Evolutionary conservation across 92 coral and sea anemone genomes (phyloP).

Genomic region (Chrysogorgia sp.): DNA sequence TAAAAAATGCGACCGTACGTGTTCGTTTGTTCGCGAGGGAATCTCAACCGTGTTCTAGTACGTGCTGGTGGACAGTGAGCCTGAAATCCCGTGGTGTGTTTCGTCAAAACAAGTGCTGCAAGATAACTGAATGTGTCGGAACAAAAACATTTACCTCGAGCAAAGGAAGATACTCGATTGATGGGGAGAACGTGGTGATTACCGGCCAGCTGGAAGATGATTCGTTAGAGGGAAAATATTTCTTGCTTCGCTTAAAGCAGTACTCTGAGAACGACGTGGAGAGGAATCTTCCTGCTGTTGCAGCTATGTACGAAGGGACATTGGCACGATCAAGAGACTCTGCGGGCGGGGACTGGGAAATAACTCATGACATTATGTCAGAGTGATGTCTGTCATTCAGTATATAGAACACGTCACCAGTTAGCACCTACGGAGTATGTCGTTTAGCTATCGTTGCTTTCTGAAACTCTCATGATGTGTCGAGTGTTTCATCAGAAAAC

Average conservation of each 20-base stretch:
- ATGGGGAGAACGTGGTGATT: slow-evolving; percentile 20
- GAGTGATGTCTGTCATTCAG: slow-evolving; percentile 9
- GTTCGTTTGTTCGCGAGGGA: slow-evolving; percentile 35
- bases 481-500: too few relatives aligned
- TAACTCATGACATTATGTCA: slow-evolving; percentile 26
- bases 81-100: slow-evolving; percentile 21
- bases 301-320: slow-evolving; percentile 31
- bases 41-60: slow-evolving; percentile 39
- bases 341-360: slow-evolving; percentile 17
- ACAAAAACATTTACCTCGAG: slow-evolving; percentile 23
- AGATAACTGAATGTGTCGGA: slow-evolving; percentile 38
- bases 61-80: slow-evolving; percentile 41
- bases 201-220: slow-evolving; percentile 30
- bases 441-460: too few relatives aligned
- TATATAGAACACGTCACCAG: too few relatives aligned
- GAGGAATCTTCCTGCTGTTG: neutral
- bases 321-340: slow-evolving; percentile 5
- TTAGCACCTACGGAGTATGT: too few relatives aligned
- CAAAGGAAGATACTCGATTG: slow-evolving; percentile 18
- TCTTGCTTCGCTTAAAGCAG: slow-evolving; percentile 22
- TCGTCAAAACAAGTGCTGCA: slow-evolving; percentile 14
- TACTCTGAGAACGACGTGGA: neutral
- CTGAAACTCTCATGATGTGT: too few relatives aligned
- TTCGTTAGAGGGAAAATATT: slow-evolving; percentile 13
- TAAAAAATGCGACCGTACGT: slow-evolving; percentile 22